Percentiles rank a stretch among this genome's conserved stretches.
Conservation (phyloP, 2,888 invertebrate species). For the Zootermopsis nevadensis region DNA sequence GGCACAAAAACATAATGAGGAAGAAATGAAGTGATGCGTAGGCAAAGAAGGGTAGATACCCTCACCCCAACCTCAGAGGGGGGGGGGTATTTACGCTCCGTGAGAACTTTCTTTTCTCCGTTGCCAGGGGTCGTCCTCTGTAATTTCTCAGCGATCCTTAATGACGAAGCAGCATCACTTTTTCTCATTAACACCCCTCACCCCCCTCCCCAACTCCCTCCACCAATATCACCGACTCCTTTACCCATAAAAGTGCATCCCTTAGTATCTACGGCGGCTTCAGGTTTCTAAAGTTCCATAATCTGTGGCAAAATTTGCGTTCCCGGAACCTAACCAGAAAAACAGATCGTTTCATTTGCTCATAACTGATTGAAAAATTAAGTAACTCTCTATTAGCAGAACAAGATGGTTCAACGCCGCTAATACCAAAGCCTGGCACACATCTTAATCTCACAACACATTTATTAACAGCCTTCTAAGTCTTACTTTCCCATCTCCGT, state of each 20-base stretch:
- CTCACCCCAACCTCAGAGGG: not conserved
- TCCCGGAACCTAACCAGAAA: no score
- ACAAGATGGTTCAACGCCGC: no score
- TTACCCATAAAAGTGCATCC: not conserved
- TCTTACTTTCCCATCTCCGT: no score
- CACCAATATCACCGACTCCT: not conserved
- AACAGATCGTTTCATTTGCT: no score
- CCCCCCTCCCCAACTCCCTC: not conserved
- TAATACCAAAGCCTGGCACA: no score
- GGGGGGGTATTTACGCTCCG: slow-evolving; percentile 4
- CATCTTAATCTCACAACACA: no score
- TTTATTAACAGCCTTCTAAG: no score
- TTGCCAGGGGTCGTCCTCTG: not conserved
- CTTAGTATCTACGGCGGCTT: not conserved
- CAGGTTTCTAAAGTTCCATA: not conserved
- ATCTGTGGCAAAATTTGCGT: not conserved
- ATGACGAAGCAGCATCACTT: slow-evolving; percentile 16
- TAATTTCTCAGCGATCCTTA: not conserved
- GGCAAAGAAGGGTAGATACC: not conserved
- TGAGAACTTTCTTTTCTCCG: not conserved
- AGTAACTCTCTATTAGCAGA: no score
- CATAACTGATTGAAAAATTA: no score
- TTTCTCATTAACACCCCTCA: slow-evolving; percentile 29
- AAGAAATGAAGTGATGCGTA: slow-evolving; percentile 15
- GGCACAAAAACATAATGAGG: slow-evolving; percentile 7